phyloP scores from a whole-genome alignment of 2,888 invertebrate genomes.

The Plagodis pulveraria region DNA sequence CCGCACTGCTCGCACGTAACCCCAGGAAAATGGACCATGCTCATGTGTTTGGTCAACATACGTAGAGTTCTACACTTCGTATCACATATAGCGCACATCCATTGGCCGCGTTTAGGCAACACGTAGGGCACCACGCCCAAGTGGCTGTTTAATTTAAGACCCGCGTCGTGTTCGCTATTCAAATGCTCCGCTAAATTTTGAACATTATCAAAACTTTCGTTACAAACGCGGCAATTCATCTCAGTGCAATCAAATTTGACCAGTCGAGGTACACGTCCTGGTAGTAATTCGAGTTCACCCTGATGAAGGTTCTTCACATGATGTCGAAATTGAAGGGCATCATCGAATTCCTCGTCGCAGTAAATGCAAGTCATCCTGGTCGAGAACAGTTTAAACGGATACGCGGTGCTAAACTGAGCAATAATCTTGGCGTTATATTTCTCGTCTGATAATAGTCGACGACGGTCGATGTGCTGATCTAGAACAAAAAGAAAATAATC shows the following conservation, averaged over 20 bases:
- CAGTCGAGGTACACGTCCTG: slow-evolving; percentile 1
- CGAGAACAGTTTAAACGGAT: slow-evolving; percentile 73
- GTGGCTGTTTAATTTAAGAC: slow-evolving; percentile 16
- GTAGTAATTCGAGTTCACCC: neutral
- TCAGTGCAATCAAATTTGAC: slow-evolving; percentile 62
- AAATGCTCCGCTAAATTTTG: slow-evolving; percentile 50
- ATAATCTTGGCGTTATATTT: slow-evolving; percentile 67
- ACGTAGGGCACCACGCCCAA: slow-evolving; percentile 24
- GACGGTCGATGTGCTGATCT: slow-evolving; percentile 65
- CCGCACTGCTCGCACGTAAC: slow-evolving; percentile 37
- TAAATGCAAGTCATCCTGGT: slow-evolving; percentile 72
- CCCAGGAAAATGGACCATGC: slow-evolving; percentile 35
- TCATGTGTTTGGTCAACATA: slow-evolving; percentile 33
- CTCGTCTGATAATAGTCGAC: slow-evolving; percentile 41
- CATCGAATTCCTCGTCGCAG: slow-evolving; percentile 67
- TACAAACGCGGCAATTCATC: slow-evolving; percentile 57
- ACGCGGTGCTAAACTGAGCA: slow-evolving; percentile 72
- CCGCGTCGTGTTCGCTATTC: slow-evolving; percentile 43
- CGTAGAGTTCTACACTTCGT: neutral
- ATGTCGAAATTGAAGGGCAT: slow-evolving; percentile 56
- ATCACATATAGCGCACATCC: slow-evolving; percentile 23
- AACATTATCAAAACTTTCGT: slow-evolving; percentile 41
- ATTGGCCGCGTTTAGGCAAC: slow-evolving; percentile 16
- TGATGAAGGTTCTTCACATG: slow-evolving; percentile 59
- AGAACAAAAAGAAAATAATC: slow-evolving; percentile 74